Evolutionary conservation across 2,113 vertebrate species (phyloP), one percentile per base, ranked within the genome.

Genomic region (Setophaga petechia): DNA sequence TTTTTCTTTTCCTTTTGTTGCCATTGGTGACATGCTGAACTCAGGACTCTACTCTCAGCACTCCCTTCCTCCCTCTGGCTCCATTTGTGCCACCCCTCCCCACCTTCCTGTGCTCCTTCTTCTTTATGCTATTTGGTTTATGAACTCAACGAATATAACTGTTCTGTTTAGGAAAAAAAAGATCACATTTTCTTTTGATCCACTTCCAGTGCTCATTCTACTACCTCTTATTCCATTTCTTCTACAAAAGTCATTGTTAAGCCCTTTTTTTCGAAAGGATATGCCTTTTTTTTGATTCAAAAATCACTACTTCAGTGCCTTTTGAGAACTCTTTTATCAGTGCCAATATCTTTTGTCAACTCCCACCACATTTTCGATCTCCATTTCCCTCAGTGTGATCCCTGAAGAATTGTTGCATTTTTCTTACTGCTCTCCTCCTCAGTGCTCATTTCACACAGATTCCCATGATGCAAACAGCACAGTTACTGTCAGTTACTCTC

Each of bases 331-430:
- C 84, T 92, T 93, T 86, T 89, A 86, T 94, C 93, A 84, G 89
- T 51, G 30, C 65, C 63, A 39, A 37, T 89, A 93, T 78, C 73
- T 95, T 94, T 94, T 94, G 89, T 93, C 73, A 94, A 94, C 86
- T 96, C 93, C 95, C 61, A 92, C 58, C 2, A 5, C 80, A 95
- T 94, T 96, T 96, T 78, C 73, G 7, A 47, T 84, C 61, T 93
- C 52, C 35, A 35, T 94, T 84, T 87, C 61, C 89, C 52, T 89
- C 73, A 14, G 52, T 84, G 75, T 87, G 84, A 78, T 84, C 57
- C 61, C 77, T 61, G 69, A 89, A 93, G 59, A 71, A 43, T 22
- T 33, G 75, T 35, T 88, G 72, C 87, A 59, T 93, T 92, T 93
- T 94, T 81, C 89, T 67, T 81, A 57, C 27, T 27, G 86, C 18